A percentile compares a stretch with the other conserved stretches of the same genome.
These are phyloP conservation scores for Phymanthus crucifer DNA, from an alignment of 92 coral and sea anemone species.

Conservation along the genomic window DNA sequence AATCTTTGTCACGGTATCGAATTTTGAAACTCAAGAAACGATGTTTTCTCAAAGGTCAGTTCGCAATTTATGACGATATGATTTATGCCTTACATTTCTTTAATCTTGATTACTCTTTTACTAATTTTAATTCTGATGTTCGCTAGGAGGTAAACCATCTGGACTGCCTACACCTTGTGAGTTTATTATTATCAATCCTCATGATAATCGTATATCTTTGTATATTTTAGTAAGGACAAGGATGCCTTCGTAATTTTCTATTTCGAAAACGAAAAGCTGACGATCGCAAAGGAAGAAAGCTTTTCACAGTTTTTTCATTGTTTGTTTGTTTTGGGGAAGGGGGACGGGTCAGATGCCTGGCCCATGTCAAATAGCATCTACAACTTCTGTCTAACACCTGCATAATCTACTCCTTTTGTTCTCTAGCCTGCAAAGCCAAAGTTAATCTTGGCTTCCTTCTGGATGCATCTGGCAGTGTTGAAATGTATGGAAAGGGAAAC, in stretches of 20 bases:
- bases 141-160: constrained; percentile 18
- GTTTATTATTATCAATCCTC: no score
- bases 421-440: constrained; percentile 74
- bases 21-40: constrained; percentile 49
- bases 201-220: no score
- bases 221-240: no score
- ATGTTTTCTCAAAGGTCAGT: constrained; percentile 51
- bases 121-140: background rate
- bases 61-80: background rate
- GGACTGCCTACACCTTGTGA: constrained; percentile 33
- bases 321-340: no score
- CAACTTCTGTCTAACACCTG: background rate
- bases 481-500: constrained; percentile 86
- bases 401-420: constrained; percentile 3
- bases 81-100: no score
- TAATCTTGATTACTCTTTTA: no score
- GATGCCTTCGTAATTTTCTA: no score
- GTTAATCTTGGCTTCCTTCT: constrained; percentile 86
- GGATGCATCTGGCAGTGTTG: constrained; percentile 96
- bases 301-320: no score
- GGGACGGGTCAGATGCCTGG: no score
- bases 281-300: no score
- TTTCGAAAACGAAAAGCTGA: no score
- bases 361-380: no score
- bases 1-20: constrained; percentile 43